Evolutionary conservation across 2,113 vertebrate genomes (phyloP).

Genomic region (Aspiorhynchus laticeps): DNA sequence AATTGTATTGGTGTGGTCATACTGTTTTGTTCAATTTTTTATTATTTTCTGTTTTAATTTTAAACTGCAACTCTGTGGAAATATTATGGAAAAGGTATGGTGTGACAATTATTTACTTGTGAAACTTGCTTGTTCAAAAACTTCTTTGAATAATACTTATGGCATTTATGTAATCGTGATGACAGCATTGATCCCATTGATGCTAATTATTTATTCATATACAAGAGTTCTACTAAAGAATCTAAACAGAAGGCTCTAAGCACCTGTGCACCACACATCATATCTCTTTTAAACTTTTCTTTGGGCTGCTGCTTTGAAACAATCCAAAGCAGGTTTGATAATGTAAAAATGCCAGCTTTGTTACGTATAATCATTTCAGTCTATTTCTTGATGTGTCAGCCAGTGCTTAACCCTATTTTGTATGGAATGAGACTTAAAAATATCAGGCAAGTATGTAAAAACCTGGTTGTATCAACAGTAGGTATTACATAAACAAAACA

Average conservation of each 20-base stretch:
- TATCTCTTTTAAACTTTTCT: slow-evolving; percentile 61
- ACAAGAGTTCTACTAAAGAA: slow-evolving; percentile 36
- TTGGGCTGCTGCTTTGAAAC: slow-evolving; percentile 56
- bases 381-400: slow-evolving; percentile 58
- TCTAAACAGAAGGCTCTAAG: slow-evolving; percentile 59
- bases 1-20: slow-evolving; percentile 51
- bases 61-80: slow-evolving; percentile 57
- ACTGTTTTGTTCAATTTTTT: not conserved
- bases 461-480: not conserved
- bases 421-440: slow-evolving; percentile 63
- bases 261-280: slow-evolving; percentile 66
- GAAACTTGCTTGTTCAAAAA: slow-evolving; percentile 66
- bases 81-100: slow-evolving; percentile 59
- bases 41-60: slow-evolving; percentile 44
- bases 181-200: not conserved
- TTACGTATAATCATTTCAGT: slow-evolving; percentile 56
- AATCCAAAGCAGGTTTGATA: slow-evolving; percentile 59
- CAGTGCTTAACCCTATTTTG: slow-evolving; percentile 62
- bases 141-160: slow-evolving; percentile 57
- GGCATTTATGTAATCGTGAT: slow-evolving; percentile 40
- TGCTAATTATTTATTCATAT: slow-evolving; percentile 53
- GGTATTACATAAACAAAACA: not conserved
- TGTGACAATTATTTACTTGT: slow-evolving; percentile 63
- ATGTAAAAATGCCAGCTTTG: slow-evolving; percentile 7
- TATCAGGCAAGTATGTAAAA: slow-evolving; percentile 47